Conservation (phyloP, 1,140 invertebrate species). For the Cydia fagiglandana region DNA sequence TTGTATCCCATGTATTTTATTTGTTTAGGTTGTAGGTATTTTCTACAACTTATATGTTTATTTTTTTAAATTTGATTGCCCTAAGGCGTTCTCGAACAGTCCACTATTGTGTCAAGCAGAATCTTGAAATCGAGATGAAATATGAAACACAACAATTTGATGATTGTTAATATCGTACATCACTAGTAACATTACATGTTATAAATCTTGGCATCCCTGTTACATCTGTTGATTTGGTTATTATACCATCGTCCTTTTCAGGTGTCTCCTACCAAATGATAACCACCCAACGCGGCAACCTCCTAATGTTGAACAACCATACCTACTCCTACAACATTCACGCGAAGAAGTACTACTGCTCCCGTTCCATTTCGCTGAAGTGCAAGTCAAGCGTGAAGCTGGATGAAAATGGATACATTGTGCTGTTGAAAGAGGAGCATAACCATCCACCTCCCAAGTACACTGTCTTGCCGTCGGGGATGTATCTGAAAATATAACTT, state of each 20-base stretch:
- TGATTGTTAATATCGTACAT: too few species aligned
- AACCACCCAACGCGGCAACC: slow-evolving; percentile 43
- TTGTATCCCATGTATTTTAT: too few species aligned
- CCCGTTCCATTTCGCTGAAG: slow-evolving; percentile 29
- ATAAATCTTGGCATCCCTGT: too few species aligned
- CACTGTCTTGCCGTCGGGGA: not conserved
- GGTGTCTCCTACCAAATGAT: slow-evolving; percentile 40
- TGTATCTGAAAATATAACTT: slow-evolving; percentile 24
- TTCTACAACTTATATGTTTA: too few species aligned
- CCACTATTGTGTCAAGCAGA: too few species aligned
- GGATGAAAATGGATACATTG: slow-evolving; percentile 40
- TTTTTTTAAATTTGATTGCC: too few species aligned
- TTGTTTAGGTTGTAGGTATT: too few species aligned
- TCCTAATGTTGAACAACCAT: slow-evolving; percentile 50
- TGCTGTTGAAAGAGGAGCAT: slow-evolving; percentile 33
- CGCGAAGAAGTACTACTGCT: slow-evolving; percentile 56
- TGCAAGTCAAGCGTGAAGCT: slow-evolving; percentile 49
- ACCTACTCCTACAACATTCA: slow-evolving; percentile 40
- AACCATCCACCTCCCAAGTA: slow-evolving; percentile 19
- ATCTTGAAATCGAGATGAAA: too few species aligned
- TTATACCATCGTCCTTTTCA: slow-evolving; percentile 37
- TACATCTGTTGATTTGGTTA: too few species aligned
- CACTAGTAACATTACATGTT: too few species aligned
- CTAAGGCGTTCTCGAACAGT: too few species aligned
- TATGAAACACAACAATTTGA: too few species aligned